Percentiles rank a stretch among this genome's conserved stretches.
Conservation (phyloP, 2,113 vertebrate species). For the Triplophysa siluroides region DNA sequence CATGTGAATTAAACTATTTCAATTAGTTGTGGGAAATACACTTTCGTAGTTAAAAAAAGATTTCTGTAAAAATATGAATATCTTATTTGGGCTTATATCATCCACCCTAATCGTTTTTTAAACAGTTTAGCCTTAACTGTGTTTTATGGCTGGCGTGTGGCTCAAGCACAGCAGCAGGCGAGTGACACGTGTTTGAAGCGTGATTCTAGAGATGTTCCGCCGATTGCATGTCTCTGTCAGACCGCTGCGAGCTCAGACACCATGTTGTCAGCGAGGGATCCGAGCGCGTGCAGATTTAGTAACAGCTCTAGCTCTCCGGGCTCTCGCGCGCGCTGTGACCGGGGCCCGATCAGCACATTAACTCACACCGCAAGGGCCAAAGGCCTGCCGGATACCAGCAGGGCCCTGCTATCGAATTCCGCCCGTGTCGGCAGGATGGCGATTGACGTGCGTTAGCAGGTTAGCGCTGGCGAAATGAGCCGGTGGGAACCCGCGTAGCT, state of each 20-base stretch:
- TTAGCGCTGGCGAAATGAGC: slow-evolving; percentile 85
- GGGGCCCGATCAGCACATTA: slow-evolving; percentile 80
- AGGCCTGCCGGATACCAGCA: slow-evolving; percentile 76
- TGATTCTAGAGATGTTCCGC: slow-evolving; percentile 16
- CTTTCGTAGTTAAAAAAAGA: too few relatives aligned
- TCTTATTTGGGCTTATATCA: too few relatives aligned
- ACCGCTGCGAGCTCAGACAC: slow-evolving; percentile 31
- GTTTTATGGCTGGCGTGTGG: slow-evolving; percentile 39
- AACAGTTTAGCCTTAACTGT: slow-evolving; percentile 35
- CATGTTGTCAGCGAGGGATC: slow-evolving; percentile 67
- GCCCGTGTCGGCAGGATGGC: slow-evolving; percentile 77
- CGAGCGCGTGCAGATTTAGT: slow-evolving; percentile 71
- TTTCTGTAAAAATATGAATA: too few relatives aligned
- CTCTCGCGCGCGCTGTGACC: slow-evolving; percentile 73
- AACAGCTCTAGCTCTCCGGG: slow-evolving; percentile 75
- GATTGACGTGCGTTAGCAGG: slow-evolving; percentile 78
- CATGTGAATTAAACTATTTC: too few relatives aligned
- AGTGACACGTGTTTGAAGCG: slow-evolving; percentile 31
- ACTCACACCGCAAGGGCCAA: slow-evolving; percentile 72
- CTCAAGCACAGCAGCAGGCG: slow-evolving; percentile 28
- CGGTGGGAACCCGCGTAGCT: slow-evolving; percentile 70
- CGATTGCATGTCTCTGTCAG: slow-evolving; percentile 38
- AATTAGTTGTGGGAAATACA: too few relatives aligned
- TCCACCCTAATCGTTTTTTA: neutral
- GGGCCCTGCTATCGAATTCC: slow-evolving; percentile 81